A percentile compares a stretch with the other conserved stretches of the same genome.
Evolutionary conservation across 1,140 invertebrate genomes (phyloP).

Genomic region (Zaprionus capensis): DNA sequence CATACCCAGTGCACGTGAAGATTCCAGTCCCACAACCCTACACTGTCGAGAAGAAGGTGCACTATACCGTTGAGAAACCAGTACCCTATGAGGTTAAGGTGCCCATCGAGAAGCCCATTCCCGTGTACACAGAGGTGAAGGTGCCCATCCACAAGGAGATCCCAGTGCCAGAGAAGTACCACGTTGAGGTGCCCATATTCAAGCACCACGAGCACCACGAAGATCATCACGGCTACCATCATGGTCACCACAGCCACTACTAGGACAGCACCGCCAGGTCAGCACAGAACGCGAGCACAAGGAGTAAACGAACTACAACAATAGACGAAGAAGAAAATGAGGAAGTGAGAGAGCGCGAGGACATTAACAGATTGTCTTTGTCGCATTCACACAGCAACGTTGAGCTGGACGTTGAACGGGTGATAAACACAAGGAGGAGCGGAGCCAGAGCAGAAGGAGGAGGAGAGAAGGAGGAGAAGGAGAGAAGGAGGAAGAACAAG

Average conservation of each 20-base stretch:
- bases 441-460: constrained; percentile 50
- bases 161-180: constrained; percentile 90
- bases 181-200: constrained; percentile 87
- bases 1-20: constrained; percentile 90
- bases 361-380: constrained; percentile 58
- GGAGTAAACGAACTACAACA: constrained; percentile 42
- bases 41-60: constrained; percentile 90
- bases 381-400: constrained; percentile 67
- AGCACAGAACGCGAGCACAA: constrained; percentile 78
- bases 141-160: constrained; percentile 90
- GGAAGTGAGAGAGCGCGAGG: constrained; percentile 39
- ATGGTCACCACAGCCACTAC: constrained; percentile 56
- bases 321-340: constrained; percentile 47
- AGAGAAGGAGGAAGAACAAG: constrained; percentile 33
- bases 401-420: constrained; percentile 81
- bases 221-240: constrained; percentile 60
- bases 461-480: constrained; percentile 47
- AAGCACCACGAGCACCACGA: constrained; percentile 83
- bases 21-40: constrained; percentile 92
- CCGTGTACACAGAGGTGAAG: constrained; percentile 90
- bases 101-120: constrained; percentile 91
- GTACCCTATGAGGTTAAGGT: constrained; percentile 91
- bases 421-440: constrained; percentile 59
- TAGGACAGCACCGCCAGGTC: constrained; percentile 33
- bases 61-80: constrained; percentile 89